phyloP scores from a whole-genome alignment of 2,797 vertebrate species.

The Phrynocephalus guinanensis region DNA sequence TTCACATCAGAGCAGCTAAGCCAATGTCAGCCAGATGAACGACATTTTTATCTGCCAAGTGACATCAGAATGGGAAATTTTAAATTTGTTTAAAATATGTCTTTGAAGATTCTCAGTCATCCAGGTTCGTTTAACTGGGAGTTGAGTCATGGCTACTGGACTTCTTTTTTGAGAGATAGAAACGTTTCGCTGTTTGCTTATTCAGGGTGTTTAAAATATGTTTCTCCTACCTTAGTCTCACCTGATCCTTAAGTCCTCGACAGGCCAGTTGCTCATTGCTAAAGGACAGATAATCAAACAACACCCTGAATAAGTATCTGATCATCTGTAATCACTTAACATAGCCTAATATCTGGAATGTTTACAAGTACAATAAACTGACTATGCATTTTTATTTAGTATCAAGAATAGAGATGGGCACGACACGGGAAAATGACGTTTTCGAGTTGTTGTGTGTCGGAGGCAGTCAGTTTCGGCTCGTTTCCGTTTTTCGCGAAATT shows the following conservation, averaged over 20 bases:
- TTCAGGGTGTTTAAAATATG: background rate
- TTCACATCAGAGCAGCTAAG: background rate
- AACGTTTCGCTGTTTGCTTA: too few relatives aligned
- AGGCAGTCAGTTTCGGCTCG: too few relatives aligned
- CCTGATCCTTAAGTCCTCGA: background rate
- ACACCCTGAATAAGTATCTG: background rate
- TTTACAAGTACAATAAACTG: background rate
- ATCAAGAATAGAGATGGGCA: too few relatives aligned
- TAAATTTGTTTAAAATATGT: background rate
- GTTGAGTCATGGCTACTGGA: too few relatives aligned
- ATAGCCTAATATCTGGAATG: background rate
- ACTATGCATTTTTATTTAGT: background rate
- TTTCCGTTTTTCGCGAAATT: too few relatives aligned
- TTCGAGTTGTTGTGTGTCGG: too few relatives aligned
- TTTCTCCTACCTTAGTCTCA: background rate
- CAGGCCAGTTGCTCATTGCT: background rate
- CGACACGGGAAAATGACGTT: too few relatives aligned
- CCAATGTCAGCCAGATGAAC: background rate
- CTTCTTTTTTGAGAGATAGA: too few relatives aligned
- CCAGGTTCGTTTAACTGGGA: too few relatives aligned
- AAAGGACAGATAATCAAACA: background rate
- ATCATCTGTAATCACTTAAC: background rate
- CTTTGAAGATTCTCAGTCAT: too few relatives aligned
- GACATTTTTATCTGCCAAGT: background rate
- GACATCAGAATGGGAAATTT: background rate